Evolutionary conservation across 2,113 vertebrate species (phyloP).

Genomic region (Callochromis pleurospilus): DNA sequence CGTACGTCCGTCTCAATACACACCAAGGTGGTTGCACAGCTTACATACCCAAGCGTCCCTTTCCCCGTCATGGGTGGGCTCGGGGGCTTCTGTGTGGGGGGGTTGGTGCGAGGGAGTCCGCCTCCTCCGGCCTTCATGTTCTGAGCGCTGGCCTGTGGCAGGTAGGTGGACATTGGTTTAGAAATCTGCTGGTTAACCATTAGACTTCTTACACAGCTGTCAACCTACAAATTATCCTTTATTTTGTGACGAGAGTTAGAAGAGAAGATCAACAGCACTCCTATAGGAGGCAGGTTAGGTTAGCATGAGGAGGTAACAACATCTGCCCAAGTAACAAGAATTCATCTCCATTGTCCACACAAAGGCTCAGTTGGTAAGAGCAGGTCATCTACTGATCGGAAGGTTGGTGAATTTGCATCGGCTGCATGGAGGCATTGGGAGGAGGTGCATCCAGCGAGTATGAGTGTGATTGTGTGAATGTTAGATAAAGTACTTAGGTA

Average conservation of each 20-base stretch:
- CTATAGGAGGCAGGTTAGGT: not conserved
- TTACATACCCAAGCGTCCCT: slow-evolving; percentile 93
- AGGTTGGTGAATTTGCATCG: not conserved
- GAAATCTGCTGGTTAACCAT: not conserved
- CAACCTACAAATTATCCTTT: not conserved
- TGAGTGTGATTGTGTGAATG: not conserved
- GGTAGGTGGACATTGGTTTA: not conserved
- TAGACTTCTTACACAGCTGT: not conserved
- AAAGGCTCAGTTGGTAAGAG: not conserved
- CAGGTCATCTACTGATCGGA: not conserved
- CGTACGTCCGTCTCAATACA: not conserved
- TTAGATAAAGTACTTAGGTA: not conserved
- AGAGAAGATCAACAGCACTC: not conserved
- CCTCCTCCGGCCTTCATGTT: slow-evolving; percentile 97
- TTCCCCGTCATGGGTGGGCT: slow-evolving; percentile 94
- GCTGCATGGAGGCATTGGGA: not conserved
- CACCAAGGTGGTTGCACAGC: not conserved
- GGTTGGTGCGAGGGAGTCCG: slow-evolving; percentile 89
- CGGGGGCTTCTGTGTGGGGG: slow-evolving; percentile 96
- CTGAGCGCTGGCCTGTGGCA: slow-evolving; percentile 89
- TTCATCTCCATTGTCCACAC: not conserved
- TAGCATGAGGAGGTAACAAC: not conserved
- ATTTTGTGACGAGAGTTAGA: not conserved
- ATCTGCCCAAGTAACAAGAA: not conserved
- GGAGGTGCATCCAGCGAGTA: not conserved